Evolutionary conservation across 2,797 vertebrate species (phyloP), one percentile per base, ranked within the genome.

Genomic region (Hylomyscus alleni): DNA sequence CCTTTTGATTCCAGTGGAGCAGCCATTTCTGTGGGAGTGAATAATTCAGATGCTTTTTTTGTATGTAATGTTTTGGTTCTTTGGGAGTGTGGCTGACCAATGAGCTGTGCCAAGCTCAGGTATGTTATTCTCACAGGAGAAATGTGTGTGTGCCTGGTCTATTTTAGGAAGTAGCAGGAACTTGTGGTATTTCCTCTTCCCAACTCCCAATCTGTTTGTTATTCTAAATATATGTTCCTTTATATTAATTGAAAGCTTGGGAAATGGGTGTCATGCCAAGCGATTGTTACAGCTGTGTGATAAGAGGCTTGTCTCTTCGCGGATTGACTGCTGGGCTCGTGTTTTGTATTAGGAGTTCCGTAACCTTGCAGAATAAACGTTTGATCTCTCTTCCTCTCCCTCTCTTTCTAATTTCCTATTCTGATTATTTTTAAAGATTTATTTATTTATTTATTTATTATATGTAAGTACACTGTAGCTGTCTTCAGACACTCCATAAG

Each of bases 211-310:
- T 87, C 93, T 94, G 81, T 96, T 92, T 95, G 92, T 93, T 82
- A 65, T 95, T 97, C 95, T 98, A 95, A 96, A 96, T 97, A 90
- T 96, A 89, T 93, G 89, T 97, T 89, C 40, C 96, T 97, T 97
- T 96, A 96, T 95, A 80, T 94, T 96, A 89, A 95, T 76, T 92
- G 95, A 83, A 96, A 91, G 73, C 87, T 88, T 96, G 89, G 94
- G 94, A 96, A 97, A 29, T 89, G 89, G 58, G 52, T 95, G 75
- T 93, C 54, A 47, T 95, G 94, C 89, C 95, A 95, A 91, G 56
- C 62, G 78, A 8, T 93, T 95, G 95, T 94, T 82, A n/a, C 13
- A 83, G 44, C 73, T 67, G 19, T 86, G 31, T 62, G 54, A 34
- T 88, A 56, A 69, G 83, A 58, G 56, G 83, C 87, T 77, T 73